phyloP scores from a whole-genome alignment of 2,113 vertebrate species.

The Himantopus leucocephalus region DNA sequence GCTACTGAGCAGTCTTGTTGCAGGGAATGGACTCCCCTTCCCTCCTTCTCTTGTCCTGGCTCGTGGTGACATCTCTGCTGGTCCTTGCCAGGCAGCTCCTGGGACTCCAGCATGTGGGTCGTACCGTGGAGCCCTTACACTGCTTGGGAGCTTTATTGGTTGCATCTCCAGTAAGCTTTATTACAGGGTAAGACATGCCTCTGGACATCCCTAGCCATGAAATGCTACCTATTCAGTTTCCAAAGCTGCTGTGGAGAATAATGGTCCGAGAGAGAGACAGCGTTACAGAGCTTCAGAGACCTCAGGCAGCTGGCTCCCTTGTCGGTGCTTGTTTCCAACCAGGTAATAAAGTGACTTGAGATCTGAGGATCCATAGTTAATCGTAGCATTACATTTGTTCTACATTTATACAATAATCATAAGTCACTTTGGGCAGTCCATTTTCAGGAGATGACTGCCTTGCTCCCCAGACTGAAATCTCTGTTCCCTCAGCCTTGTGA shows the following conservation, averaged over 20 bases:
- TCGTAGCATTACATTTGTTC: not conserved
- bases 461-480: constrained; percentile 26
- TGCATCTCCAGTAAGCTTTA: not conserved
- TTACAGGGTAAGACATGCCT: not conserved
- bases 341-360: not conserved
- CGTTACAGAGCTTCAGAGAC: not conserved
- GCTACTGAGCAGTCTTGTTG: rapidly evolving
- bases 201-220: not conserved
- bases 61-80: not conserved
- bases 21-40: too few relatives aligned
- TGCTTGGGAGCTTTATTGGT: not conserved
- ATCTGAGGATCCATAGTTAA: not conserved
- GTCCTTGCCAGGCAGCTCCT: not conserved
- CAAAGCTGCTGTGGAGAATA: not conserved
- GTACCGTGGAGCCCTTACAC: not conserved
- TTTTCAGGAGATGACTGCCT: constrained; percentile 35
- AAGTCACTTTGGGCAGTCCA: constrained; percentile 14
- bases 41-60: not conserved
- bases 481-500: constrained; percentile 50
- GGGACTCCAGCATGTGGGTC: not conserved
- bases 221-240: not conserved
- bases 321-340: not conserved
- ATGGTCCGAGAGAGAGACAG: not conserved
- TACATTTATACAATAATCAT: not conserved
- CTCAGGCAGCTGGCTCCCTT: not conserved